phyloP scores from a whole-genome alignment of 1,140 invertebrate species.

The Caenorhabditis latens region DNA sequence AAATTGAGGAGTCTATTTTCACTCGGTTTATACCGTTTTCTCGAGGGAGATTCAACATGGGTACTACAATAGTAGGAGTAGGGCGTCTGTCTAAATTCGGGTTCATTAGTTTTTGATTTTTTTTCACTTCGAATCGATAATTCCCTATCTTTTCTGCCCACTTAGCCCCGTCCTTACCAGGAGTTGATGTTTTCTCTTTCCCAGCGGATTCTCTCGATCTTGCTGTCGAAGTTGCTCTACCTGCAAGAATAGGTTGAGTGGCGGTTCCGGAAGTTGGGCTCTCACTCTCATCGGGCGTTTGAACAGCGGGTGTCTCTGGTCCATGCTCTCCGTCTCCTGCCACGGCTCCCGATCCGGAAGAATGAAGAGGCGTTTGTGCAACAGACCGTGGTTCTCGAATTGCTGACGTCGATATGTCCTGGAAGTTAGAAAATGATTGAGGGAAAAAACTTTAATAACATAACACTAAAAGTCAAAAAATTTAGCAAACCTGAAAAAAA shows the following conservation, averaged over 20 bases:
- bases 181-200: neutral
- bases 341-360: neutral
- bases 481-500: too few species aligned
- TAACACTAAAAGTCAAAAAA: too few species aligned
- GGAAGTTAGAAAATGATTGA: neutral
- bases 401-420: slow-evolving; percentile 43
- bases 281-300: slow-evolving; percentile 43
- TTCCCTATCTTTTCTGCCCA: neutral
- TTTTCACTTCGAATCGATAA: too few species aligned
- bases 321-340: neutral
- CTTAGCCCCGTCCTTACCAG: neutral
- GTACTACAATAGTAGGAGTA: slow-evolving; percentile 6
- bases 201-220: slow-evolving; percentile 18
- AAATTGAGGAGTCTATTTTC: slow-evolving; percentile 34
- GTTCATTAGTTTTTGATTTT: neutral
- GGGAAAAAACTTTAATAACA: too few species aligned
- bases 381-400: slow-evolving; percentile 49
- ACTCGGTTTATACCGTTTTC: slow-evolving; percentile 22
- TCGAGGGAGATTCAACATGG: slow-evolving; percentile 27
- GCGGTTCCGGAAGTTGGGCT: neutral
- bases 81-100: neutral
- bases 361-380: slow-evolving; percentile 41
- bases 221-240: slow-evolving; percentile 28
- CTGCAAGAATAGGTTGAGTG: neutral
- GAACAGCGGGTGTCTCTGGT: neutral